phyloP scores from a whole-genome alignment of 2,113 vertebrate genomes.

The Daphoenositta chrysoptera region DNA sequence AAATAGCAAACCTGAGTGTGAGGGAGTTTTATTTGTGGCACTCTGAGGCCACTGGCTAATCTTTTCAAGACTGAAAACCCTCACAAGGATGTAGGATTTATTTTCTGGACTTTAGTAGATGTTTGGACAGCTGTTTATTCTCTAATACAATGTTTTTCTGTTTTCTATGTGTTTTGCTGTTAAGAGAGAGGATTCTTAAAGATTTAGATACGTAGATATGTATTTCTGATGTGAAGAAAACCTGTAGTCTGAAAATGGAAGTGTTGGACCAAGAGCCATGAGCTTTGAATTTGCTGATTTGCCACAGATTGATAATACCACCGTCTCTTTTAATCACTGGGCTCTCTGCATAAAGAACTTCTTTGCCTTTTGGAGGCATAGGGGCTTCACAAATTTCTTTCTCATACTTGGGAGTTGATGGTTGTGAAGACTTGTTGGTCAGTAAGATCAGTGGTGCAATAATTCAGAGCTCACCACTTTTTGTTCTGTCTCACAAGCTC shows the following conservation, averaged over 20 bases:
- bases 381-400: neutral
- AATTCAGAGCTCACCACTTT: neutral
- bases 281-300: neutral
- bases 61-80: neutral
- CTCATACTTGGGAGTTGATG: neutral
- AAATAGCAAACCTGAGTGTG: neutral
- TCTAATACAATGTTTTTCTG: neutral
- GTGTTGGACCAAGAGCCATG: neutral
- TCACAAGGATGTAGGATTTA: neutral
- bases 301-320: neutral
- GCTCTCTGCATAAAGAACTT: neutral
- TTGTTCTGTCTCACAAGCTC: neutral
- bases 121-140: neutral
- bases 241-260: neutral
- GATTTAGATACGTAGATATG: too few relatives aligned
- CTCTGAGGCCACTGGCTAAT: neutral
- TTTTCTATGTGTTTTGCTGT: neutral
- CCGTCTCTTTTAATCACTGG: neutral
- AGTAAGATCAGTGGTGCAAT: fast-evolving
- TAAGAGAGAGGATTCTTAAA: neutral
- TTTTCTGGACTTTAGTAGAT: neutral
- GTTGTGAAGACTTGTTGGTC: neutral
- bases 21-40: neutral
- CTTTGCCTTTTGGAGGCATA: neutral
- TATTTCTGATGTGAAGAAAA: neutral